A percentile compares a stretch with the other conserved stretches of the same genome.
These are phyloP conservation scores for Tragopan temminckii DNA, from an alignment of 2,797 vertebrate genomes.

Conservation along the genomic window DNA sequence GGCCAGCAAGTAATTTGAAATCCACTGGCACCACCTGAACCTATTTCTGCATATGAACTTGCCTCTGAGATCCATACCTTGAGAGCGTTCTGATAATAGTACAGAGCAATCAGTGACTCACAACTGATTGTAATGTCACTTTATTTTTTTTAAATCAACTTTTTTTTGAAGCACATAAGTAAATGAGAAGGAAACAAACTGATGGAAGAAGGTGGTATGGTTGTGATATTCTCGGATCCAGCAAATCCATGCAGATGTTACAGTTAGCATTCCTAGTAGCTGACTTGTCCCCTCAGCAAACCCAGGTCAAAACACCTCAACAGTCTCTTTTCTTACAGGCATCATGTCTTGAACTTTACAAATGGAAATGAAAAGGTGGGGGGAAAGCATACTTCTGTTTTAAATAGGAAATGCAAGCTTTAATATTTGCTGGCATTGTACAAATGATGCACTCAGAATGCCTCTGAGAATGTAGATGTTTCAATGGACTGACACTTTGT, in stretches of 20 bases:
- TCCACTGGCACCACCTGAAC: background rate
- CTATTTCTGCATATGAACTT: background rate
- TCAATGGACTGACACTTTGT: background rate
- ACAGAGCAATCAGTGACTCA: slow-evolving; percentile 4
- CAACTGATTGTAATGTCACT: background rate
- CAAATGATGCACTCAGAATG: background rate
- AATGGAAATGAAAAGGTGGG: background rate
- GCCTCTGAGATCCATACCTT: background rate
- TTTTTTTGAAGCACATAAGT: background rate
- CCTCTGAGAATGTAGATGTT: background rate
- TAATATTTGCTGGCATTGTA: background rate
- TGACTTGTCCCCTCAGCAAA: background rate
- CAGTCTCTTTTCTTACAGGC: background rate
- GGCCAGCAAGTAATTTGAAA: background rate
- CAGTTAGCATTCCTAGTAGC: background rate
- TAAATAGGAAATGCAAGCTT: background rate
- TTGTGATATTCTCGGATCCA: background rate
- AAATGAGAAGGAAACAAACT: slow-evolving; percentile 2
- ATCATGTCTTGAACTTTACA: background rate
- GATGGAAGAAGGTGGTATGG: background rate
- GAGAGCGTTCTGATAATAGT: background rate
- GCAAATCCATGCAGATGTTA: background rate
- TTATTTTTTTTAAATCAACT: fast-evolving
- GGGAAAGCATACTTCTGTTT: background rate
- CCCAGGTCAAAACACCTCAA: background rate